phyloP scores from a whole-genome alignment of 2,113 vertebrate species.

The Seriola dumerili region DNA sequence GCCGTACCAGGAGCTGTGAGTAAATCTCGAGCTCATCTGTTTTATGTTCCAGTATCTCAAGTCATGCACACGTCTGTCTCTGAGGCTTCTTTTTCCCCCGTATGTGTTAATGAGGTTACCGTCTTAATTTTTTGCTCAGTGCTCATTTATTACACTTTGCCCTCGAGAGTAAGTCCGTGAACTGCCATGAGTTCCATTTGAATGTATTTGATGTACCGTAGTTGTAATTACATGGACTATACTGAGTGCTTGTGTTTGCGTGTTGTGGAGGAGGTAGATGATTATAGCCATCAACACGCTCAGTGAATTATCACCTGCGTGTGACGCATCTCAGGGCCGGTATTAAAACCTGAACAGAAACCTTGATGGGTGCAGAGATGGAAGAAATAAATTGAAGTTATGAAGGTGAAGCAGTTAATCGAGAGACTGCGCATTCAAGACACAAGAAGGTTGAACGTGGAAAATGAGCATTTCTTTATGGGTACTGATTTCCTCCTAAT shows the following conservation, averaged over 20 bases:
- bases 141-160: neutral
- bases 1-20: too few relatives aligned
- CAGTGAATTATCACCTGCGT: neutral
- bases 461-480: slow-evolving; percentile 1
- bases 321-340: neutral
- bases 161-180: neutral
- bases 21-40: too few relatives aligned
- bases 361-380: neutral
- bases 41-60: neutral
- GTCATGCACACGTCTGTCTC: neutral
- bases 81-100: neutral
- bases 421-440: neutral
- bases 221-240: slow-evolving; percentile 10
- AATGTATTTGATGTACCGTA: neutral
- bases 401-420: neutral
- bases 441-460: neutral
- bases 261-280: neutral
- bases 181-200: neutral
- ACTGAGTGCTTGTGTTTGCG: neutral
- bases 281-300: slow-evolving; percentile 12
- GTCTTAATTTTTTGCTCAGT: neutral
- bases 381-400: neutral
- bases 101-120: slow-evolving; percentile 24
- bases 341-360: neutral
- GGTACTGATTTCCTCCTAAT: neutral